phyloP scores from a whole-genome alignment of 1,140 invertebrate genomes.

The Laupala kohalensis region DNA sequence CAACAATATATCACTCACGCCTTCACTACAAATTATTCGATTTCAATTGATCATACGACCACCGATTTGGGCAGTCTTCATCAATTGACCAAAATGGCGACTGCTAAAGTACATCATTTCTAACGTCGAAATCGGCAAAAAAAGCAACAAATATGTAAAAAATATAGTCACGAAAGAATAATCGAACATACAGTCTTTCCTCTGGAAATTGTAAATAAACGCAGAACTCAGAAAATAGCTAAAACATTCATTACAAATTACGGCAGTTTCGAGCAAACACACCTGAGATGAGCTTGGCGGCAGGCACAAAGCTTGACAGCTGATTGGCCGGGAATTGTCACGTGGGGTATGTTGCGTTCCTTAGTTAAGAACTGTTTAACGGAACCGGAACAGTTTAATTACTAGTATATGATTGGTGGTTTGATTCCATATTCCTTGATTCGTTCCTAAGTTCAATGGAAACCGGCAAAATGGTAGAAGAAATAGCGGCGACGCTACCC shows the following conservation, averaged over 20 bases:
- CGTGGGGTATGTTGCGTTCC: slow-evolving; percentile 24
- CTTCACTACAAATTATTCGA: not conserved
- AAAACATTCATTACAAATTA: slow-evolving; percentile 21
- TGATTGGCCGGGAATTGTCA: slow-evolving; percentile 36
- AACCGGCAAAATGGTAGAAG: slow-evolving; percentile 25
- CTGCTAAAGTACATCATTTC: slow-evolving; percentile 34
- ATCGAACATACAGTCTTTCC: slow-evolving; percentile 6
- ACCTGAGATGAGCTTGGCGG: slow-evolving; percentile 41
- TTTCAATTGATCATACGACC: slow-evolving; percentile 13
- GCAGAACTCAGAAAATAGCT: not conserved
- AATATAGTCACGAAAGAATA: not conserved
- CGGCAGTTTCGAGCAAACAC: slow-evolving; percentile 35
- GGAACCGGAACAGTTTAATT: slow-evolving; percentile 11
- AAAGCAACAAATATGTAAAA: not conserved
- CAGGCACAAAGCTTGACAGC: slow-evolving; percentile 40
- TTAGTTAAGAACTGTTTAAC: slow-evolving; percentile 3
- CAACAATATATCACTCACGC: not conserved
- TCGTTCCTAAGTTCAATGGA: slow-evolving; percentile 11
- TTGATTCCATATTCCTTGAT: slow-evolving; percentile 12
- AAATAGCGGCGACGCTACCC: slow-evolving; percentile 33
- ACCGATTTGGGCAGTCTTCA: slow-evolving; percentile 21
- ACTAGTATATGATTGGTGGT: not conserved
- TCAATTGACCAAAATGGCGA: slow-evolving; percentile 40
- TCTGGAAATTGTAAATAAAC: not conserved
- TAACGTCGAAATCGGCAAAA: slow-evolving; percentile 16